These are phyloP conservation scores for Siphamia tubifer DNA, from an alignment of 2,113 vertebrate species.

Conservation along the genomic window DNA sequence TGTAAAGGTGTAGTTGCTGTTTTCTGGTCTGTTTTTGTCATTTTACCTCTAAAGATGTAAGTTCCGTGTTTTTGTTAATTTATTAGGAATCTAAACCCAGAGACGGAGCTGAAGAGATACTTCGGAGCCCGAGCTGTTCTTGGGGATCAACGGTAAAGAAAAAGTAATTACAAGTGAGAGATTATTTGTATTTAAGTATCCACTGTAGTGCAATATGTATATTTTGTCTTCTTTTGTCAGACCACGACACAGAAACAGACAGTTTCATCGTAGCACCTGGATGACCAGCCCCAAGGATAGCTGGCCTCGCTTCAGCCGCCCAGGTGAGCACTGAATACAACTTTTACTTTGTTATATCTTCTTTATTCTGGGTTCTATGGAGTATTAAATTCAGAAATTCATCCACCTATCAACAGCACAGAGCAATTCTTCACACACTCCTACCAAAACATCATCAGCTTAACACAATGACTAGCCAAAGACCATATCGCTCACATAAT, in stretches of 20 bases:
- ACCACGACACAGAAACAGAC: constrained; percentile 87
- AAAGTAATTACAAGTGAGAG: not conserved
- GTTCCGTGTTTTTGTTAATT: not conserved
- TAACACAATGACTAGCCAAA: too few species aligned
- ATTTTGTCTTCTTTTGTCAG: constrained; percentile 61
- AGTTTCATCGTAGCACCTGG: constrained; percentile 89
- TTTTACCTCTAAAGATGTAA: not conserved
- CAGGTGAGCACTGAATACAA: constrained; percentile 89
- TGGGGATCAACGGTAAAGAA: constrained; percentile 93
- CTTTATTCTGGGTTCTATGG: too few species aligned
- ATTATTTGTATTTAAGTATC: not conserved
- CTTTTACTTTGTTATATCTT: too few species aligned
- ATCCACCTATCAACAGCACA: too few species aligned
- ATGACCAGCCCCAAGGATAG: constrained; percentile 88
- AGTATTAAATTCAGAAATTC: too few species aligned
- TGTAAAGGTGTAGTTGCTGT: too few species aligned
- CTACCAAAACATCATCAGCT: too few species aligned
- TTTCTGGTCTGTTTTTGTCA: too few species aligned
- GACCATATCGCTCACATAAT: too few species aligned
- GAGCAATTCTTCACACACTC: too few species aligned
- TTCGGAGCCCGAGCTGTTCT: constrained; percentile 95
- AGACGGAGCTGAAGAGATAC: constrained; percentile 95
- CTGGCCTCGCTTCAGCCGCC: constrained; percentile 93
- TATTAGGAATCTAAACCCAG: constrained; percentile 92
- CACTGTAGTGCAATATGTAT: not conserved